Evolutionary conservation across 2,113 vertebrate species (phyloP).

Genomic region (Ictidomys tridecemlineatus): DNA sequence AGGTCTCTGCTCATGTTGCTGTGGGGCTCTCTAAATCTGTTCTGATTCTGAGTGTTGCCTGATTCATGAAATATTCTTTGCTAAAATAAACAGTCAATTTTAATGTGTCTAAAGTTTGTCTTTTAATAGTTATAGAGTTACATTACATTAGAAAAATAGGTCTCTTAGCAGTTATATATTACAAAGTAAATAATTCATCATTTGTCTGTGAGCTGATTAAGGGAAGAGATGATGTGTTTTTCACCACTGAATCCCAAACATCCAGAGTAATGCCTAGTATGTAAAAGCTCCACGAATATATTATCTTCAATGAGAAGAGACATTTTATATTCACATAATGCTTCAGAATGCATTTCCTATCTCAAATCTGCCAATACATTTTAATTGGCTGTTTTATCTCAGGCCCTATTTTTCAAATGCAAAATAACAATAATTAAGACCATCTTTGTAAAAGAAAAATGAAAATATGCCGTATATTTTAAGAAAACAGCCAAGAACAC

Average conservation of each 20-base stretch:
- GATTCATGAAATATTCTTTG: neutral
- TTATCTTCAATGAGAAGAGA: neutral
- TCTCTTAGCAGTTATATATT: neutral
- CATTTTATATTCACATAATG: neutral
- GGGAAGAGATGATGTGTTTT: neutral
- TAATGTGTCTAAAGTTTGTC: neutral
- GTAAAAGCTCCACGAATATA: neutral
- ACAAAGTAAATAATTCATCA: neutral
- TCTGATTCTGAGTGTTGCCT: neutral
- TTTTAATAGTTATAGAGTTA: neutral
- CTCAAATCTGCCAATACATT: neutral
- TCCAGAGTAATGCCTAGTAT: neutral
- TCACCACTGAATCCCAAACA: neutral
- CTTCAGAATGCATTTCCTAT: constrained; percentile 12
- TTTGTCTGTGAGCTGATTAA: neutral
- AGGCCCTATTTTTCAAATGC: neutral
- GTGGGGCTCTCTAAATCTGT: neutral
- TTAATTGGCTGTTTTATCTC: constrained; percentile 26
- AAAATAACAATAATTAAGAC: constrained; percentile 61
- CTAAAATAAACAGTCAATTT: neutral
- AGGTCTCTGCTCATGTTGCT: neutral
- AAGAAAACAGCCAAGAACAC: constrained; percentile 26
- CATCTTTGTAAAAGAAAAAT: constrained; percentile 9
- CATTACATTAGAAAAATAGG: neutral
- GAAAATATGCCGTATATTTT: neutral